Evolutionary conservation across 2,113 vertebrate genomes (phyloP).

Genomic region (Zosterops hypoxanthus): DNA sequence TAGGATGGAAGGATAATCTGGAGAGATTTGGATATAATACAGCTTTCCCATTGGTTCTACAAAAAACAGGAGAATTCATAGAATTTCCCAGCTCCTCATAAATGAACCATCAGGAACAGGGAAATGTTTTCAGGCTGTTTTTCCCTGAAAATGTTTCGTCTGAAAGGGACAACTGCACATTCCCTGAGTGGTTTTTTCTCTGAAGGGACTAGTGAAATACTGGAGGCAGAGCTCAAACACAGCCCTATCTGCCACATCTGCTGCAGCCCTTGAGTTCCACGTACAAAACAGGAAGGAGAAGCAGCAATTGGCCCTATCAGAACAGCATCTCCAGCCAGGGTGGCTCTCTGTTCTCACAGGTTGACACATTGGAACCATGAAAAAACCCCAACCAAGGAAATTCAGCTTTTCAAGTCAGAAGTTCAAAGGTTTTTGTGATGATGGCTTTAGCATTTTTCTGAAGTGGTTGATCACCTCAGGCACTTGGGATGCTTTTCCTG

Average conservation of each 20-base stretch:
- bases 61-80: background rate
- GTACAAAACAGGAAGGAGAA: slow-evolving; percentile 36
- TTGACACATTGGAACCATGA: background rate
- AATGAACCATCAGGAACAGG: accelerated
- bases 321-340: background rate
- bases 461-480: background rate
- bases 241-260: background rate
- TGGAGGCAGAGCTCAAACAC: background rate
- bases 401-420: background rate
- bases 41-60: background rate
- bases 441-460: background rate
- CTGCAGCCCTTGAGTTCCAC: background rate
- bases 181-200: background rate
- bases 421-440: background rate
- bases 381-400: background rate
- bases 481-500: background rate
- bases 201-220: background rate
- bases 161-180: accelerated
- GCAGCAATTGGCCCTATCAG: background rate
- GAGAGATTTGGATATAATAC: background rate
- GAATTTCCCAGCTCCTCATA: background rate
- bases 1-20: background rate
- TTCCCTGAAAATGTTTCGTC: background rate
- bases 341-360: background rate
- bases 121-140: background rate